These are phyloP conservation scores for Neoascia interrupta DNA, from an alignment of 2,888 invertebrate species.

Conservation along the genomic window DNA sequence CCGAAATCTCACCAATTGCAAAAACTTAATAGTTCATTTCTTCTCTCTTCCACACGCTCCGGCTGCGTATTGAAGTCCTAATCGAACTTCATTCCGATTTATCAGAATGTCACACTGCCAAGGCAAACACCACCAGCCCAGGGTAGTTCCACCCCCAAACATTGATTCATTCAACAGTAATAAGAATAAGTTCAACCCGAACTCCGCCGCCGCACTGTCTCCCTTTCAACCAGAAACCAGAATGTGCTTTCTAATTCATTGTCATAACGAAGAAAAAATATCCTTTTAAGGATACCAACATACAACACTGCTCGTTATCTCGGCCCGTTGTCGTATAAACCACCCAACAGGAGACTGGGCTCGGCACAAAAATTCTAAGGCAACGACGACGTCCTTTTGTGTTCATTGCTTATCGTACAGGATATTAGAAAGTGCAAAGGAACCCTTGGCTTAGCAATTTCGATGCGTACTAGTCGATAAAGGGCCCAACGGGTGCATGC, in stretches of 20 bases:
- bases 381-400: conserved; percentile 42
- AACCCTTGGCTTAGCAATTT: conserved; percentile 56
- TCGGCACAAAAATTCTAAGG: conserved; percentile 10
- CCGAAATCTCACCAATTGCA: conserved; percentile 59
- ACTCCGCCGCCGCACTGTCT: background rate
- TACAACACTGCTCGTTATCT: conserved; percentile 13
- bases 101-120: conserved; percentile 52
- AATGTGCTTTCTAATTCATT: conserved; percentile 29
- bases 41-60: conserved; percentile 41
- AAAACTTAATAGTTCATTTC: conserved; percentile 50
- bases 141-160: conserved; percentile 62
- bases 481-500: background rate
- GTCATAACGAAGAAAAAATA: background rate
- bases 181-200: background rate
- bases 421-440: conserved; percentile 38
- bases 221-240: background rate
- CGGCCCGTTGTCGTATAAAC: conserved; percentile 1
- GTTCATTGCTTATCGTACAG: conserved; percentile 50
- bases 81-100: conserved; percentile 64
- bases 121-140: conserved; percentile 49
- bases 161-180: conserved; percentile 36
- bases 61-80: conserved; percentile 45
- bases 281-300: conserved; percentile 26
- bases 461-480: conserved; percentile 54
- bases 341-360: background rate